A percentile compares a stretch with the other conserved stretches of the same genome.
These are phyloP conservation scores for Orthosia gothica DNA, from an alignment of 2,888 invertebrate genomes.

Conservation along the genomic window DNA sequence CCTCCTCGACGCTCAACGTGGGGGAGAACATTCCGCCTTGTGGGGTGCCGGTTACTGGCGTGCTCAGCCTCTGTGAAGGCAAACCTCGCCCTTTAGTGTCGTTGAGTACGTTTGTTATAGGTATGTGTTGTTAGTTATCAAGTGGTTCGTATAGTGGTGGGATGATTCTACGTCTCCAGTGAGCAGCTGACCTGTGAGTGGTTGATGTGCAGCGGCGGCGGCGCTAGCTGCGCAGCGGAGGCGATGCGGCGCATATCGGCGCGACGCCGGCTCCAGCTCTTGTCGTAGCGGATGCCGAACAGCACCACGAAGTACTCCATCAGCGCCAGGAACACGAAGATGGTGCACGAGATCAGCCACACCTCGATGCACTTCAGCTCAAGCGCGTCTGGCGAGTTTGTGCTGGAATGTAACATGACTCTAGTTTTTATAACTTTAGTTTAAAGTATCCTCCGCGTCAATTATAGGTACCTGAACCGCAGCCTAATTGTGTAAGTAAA, in stretches of 20 bases:
- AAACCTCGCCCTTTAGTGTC: slow-evolving; percentile 48
- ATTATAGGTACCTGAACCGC: neutral
- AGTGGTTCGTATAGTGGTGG: slow-evolving; percentile 64
- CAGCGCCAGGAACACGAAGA: slow-evolving; percentile 92
- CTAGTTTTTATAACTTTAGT: slow-evolving; percentile 15
- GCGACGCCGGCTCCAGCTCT: slow-evolving; percentile 91
- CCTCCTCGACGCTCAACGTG: slow-evolving; percentile 87
- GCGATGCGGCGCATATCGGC: slow-evolving; percentile 86
- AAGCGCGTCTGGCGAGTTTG: slow-evolving; percentile 92
- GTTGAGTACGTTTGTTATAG: slow-evolving; percentile 1
- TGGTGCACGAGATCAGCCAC: slow-evolving; percentile 93
- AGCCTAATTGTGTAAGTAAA: too few relatives aligned
- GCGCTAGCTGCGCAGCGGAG: slow-evolving; percentile 86
- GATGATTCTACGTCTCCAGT: slow-evolving; percentile 47
- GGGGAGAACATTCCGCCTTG: slow-evolving; percentile 88
- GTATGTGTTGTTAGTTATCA: slow-evolving; percentile 10
- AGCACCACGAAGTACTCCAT: slow-evolving; percentile 93
- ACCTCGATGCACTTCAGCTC: slow-evolving; percentile 93
- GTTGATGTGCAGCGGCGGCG: slow-evolving; percentile 86
- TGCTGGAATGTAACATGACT: slow-evolving; percentile 82
- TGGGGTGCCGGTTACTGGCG: slow-evolving; percentile 87
- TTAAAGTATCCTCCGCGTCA: neutral
- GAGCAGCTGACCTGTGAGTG: slow-evolving; percentile 85
- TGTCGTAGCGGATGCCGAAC: slow-evolving; percentile 93
- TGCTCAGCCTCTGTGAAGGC: slow-evolving; percentile 86